phyloP scores from a whole-genome alignment of 2,888 invertebrate species.

The Danaus chrysippus region DNA sequence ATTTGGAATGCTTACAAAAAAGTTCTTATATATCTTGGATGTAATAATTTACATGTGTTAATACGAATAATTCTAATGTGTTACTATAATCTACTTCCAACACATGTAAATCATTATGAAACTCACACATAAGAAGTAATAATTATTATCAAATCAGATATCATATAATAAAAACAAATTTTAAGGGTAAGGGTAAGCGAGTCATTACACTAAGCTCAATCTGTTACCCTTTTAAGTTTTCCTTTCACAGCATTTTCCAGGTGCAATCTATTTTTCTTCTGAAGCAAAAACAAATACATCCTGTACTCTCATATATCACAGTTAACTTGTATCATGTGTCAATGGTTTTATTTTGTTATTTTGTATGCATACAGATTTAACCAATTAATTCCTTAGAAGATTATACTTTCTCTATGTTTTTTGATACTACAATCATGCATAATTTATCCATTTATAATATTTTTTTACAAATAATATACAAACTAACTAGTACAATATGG shows the following conservation, averaged over 20 bases:
- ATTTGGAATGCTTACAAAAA: neutral
- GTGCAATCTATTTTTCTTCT: constrained; percentile 79
- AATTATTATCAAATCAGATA: constrained; percentile 9
- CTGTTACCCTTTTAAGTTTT: constrained; percentile 75
- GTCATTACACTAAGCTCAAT: constrained; percentile 65
- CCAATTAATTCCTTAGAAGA: no score
- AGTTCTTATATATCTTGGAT: neutral
- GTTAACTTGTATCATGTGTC: neutral
- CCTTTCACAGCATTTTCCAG: constrained; percentile 75
- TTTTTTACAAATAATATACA: no score
- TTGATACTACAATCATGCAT: no score
- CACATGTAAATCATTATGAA: neutral
- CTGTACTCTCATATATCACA: constrained; percentile 38
- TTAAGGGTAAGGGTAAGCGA: constrained; percentile 68
- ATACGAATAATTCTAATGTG: neutral
- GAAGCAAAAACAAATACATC: constrained; percentile 74
- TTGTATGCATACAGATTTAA: no score
- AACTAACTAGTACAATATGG: no score
- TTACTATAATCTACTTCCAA: neutral
- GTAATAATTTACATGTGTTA: neutral
- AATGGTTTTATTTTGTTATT: no score
- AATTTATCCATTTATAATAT: no score
- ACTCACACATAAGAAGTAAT: neutral
- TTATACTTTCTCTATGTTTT: no score
- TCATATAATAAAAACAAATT: constrained; percentile 32